These are phyloP conservation scores for Pelusios castaneus DNA, from an alignment of 2,113 vertebrate species.

Conservation along the genomic window DNA sequence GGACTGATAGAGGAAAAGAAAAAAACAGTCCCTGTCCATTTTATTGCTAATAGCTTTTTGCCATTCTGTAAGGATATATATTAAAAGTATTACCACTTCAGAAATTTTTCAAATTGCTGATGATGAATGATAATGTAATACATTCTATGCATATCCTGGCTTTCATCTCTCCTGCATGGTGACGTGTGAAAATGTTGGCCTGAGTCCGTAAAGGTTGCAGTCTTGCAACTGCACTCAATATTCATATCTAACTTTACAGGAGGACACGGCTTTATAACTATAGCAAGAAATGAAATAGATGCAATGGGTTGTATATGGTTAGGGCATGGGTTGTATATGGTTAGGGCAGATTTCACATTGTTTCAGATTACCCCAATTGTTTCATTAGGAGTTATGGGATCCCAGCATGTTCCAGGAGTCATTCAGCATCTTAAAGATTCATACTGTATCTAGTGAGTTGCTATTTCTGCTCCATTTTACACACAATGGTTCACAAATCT, in stretches of 20 bases:
- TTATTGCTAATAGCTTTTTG: conserved; percentile 2
- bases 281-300: not conserved
- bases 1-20: conserved; percentile 35
- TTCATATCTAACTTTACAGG: not conserved
- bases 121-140: not conserved
- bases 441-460: not conserved
- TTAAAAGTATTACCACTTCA: not conserved
- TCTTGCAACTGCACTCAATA: not conserved
- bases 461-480: not conserved
- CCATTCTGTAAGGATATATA: not conserved
- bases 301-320: not conserved
- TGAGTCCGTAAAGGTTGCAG: not conserved
- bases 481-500: not conserved
- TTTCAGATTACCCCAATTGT: not conserved
- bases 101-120: not conserved
- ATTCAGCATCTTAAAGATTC: not conserved
- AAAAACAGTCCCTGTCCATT: not conserved
- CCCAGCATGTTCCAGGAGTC: not conserved
- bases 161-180: not conserved
- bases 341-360: not conserved
- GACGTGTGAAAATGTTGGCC: not conserved
- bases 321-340: not conserved
- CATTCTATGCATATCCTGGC: not conserved
- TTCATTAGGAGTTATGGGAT: not conserved
- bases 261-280: not conserved